Base-by-base conservation (phyloP, 2,113 vertebrate genomes). In the Stigmatopora nigra region DNA sequence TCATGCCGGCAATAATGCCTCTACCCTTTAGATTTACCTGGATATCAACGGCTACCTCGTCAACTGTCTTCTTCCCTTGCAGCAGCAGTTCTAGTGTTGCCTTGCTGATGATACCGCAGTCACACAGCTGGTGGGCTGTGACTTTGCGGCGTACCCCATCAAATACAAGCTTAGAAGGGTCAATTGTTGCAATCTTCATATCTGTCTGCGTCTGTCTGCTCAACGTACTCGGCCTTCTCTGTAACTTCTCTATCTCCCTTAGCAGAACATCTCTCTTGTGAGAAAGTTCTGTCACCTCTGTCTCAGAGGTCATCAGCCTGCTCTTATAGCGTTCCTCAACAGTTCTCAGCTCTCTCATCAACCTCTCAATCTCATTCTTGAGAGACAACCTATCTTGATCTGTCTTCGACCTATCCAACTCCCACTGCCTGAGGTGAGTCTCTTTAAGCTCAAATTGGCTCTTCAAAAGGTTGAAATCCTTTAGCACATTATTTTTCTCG, bases 391-490 rank as follows among this genome's bases (percentile, higher is more conserved):
- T 93, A 63, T 98, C 97, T 51, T 93, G 86, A 75, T 93, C 93
- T 0, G 90, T 90, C 84, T 90, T 93, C 67, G 94, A 94, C 72
- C 84, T 89, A 47, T 95, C 93, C 3, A 90, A 88, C 19, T 95
- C 92, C 4, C 86, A 85, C 81, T 94, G 92, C 75, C 91, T 89
- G 31, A 96, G 89, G 6, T 92, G 86, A 62, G 88, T 89, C 5
- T 95, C 94, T 69, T 91, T 96, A 63, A 91, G 72, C 63, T 96
- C 95, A 60, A 83, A 95, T 36, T 98, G 94, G 52, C 84, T 94
- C 82, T 96, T 98, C 90, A 93, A 93, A 61, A 92, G 88, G 70
- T 89, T 95, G 60, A 98, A 89, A 60, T 99, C 97, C 52, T 94
- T 96, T 69, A 89, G 78, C 69, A 94, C 86, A 69, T 90, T 87